Base-by-base conservation (phyloP, 2,888 invertebrate genomes). In the Melikaiella ostensackeni region DNA sequence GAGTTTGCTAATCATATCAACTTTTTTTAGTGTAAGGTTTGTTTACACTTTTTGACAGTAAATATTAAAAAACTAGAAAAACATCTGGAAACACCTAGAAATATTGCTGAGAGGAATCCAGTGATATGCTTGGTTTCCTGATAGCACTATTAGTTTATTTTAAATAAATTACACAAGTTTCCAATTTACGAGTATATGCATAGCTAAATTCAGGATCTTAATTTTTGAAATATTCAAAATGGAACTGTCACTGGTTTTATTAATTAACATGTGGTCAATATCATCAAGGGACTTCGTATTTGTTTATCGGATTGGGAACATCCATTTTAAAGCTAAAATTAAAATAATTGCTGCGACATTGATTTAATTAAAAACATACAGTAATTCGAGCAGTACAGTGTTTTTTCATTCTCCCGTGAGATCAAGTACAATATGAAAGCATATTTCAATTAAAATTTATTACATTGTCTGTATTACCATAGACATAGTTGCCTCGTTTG, bases 331-430 rank as follows among this genome's bases (percentile, higher is more conserved):
- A 35, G 42, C 21, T 42, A 4, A 66, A 19, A 35, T 46, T 66
- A 42, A 46, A 66, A 35, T 19, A 0, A 27, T 46, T 46, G 19
- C 42, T 46, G n/a, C 27, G 24, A 66, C 19, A 42, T 42, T 13
- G 16, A 46, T 38, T 66, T 46, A 66, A 66, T 66, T 66, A 30
- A 66, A 30, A 66, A 46, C 46, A 42, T 46, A 66, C 19, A 42
- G 27, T 16, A 24, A 66, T 8, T 66, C 27, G 42, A 42, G 42
- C 27, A 66, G 35, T n/a, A 42, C 27, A 42, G 16, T 42, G 42
- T 16, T 42, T 66, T 66, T 46, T 42, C 1, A 4, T 66, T 27
- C 27, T 46, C 66, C 19, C 27, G 19, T 46, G 42, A 46, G 42
- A 27, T 66, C 46, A 27, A 27, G 19, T 11, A 42, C 24, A 27